These are phyloP conservation scores for Drosophila ezoana DNA, from an alignment of 2,888 invertebrate genomes.

Conservation along the genomic window DNA sequence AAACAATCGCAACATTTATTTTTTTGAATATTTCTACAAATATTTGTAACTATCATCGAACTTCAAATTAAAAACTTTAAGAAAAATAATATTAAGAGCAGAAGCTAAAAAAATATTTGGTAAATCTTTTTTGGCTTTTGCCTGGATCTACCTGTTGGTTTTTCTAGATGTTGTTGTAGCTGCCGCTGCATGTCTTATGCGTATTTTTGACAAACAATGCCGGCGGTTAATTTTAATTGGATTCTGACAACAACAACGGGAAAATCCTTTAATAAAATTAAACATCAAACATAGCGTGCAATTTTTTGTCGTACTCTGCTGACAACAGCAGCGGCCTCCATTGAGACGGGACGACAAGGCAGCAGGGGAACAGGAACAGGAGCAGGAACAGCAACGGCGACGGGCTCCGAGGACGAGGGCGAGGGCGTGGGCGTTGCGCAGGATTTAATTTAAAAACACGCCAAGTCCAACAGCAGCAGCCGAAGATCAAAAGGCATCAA, in stretches of 20 bases:
- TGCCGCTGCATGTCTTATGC: constrained; percentile 43
- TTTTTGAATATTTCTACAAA: neutral
- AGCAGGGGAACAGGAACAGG: neutral
- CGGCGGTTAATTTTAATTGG: constrained; percentile 83
- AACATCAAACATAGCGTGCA: constrained; percentile 79
- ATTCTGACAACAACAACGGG: constrained; percentile 67
- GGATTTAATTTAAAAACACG: constrained; percentile 84
- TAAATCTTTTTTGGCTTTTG: neutral
- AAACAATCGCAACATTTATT: too few relatives aligned
- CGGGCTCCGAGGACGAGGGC: neutral
- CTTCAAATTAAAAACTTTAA: neutral
- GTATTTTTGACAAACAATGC: constrained; percentile 80
- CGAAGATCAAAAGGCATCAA: constrained; percentile 81
- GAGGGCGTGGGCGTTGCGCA: constrained; percentile 34
- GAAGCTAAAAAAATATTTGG: constrained; percentile 2
- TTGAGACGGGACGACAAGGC: constrained; percentile 12
- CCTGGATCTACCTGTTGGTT: constrained; percentile 30
- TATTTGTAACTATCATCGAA: neutral
- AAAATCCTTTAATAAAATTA: constrained; percentile 81
- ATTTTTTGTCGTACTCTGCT: constrained; percentile 80
- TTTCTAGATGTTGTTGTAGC: constrained; percentile 29
- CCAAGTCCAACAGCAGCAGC: constrained; percentile 75
- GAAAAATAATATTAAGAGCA: neutral
- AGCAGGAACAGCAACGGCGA: neutral
- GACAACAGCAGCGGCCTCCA: constrained; percentile 68